phyloP scores from a whole-genome alignment of 2,113 vertebrate species.

The Apteryx owenii region DNA sequence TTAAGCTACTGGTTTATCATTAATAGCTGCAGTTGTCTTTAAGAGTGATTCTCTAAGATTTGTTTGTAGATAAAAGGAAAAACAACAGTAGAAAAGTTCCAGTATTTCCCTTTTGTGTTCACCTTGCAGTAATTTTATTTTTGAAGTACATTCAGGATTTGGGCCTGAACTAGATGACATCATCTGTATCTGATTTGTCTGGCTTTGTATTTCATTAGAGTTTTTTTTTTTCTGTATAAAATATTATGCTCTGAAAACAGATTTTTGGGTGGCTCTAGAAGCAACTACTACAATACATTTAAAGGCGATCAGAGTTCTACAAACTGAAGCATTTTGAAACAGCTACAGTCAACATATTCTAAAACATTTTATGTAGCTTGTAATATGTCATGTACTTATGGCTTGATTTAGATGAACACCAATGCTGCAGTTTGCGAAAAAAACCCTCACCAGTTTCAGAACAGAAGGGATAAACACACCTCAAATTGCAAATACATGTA shows the following conservation, averaged over 20 bases:
- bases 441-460: not conserved
- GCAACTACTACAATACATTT: not conserved
- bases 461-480: not conserved
- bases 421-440: not conserved
- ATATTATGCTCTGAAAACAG: slow-evolving; percentile 24
- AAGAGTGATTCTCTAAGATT: slow-evolving; percentile 15
- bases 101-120: not conserved
- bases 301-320: not conserved
- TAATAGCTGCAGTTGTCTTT: slow-evolving; percentile 23
- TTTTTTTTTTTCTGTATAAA: slow-evolving; percentile 12
- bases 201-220: slow-evolving; percentile 41
- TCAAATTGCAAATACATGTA: not conserved
- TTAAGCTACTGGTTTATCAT: not conserved
- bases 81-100: not conserved
- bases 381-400: not conserved
- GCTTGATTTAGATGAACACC: not conserved
- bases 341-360: not conserved
- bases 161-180: slow-evolving; percentile 53
- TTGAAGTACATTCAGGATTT: slow-evolving; percentile 38
- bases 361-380: not conserved
- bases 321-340: slow-evolving; percentile 1
- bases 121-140: slow-evolving; percentile 12
- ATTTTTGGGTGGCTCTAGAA: not conserved
- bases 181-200: slow-evolving; percentile 26
- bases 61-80: slow-evolving; percentile 43